Evolutionary conservation across 2,888 invertebrate species (phyloP).

Genomic region (Micoletzkya japonica): DNA sequence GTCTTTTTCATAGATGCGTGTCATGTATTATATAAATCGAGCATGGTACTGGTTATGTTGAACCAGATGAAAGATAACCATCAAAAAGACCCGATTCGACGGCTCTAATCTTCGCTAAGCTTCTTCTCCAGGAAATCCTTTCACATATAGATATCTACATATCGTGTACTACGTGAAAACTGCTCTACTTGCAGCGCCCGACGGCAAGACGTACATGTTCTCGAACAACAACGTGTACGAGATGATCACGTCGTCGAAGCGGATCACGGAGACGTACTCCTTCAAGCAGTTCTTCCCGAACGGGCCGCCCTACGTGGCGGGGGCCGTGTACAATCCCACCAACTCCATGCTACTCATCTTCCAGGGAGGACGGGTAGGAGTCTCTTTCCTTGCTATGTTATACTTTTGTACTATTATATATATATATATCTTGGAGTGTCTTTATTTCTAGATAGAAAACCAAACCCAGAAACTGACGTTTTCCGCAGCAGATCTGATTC

Average conservation of each 20-base stretch:
- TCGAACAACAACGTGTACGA: conserved; percentile 51
- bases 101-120: no score
- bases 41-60: no score
- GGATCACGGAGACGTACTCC: conserved; percentile 4
- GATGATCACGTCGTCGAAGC: conserved; percentile 28
- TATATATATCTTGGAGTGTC: no score
- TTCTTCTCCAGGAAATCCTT: no score
- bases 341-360: conserved; percentile 53
- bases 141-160: no score
- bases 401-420: background rate
- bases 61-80: no score
- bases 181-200: conserved; percentile 26
- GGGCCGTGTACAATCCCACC: conserved; percentile 45
- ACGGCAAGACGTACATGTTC: conserved; percentile 50
- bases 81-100: no score
- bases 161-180: no score
- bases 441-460: no score
- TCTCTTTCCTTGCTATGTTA: background rate
- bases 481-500: background rate
- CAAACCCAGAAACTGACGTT: no score
- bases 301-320: conserved; percentile 40
- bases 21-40: no score
- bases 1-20: no score
- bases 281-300: conserved; percentile 35
- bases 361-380: conserved; percentile 45